Evolutionary conservation across 2,113 vertebrate species (phyloP).

Genomic region (Lepus timidus): DNA sequence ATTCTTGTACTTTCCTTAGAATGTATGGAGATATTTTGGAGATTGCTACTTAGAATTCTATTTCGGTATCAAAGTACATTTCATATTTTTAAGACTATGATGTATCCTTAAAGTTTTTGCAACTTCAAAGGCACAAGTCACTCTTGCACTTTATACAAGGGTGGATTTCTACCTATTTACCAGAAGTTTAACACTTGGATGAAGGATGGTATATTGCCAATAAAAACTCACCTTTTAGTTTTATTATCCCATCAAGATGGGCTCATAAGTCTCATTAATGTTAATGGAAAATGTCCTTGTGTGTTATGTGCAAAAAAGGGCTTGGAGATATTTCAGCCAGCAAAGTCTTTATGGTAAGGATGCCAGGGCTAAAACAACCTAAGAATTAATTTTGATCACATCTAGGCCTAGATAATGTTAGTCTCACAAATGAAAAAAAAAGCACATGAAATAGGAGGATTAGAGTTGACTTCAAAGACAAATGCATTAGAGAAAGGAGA

Average conservation of each 20-base stretch:
- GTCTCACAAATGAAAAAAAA: conserved; percentile 12
- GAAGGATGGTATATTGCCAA: background rate
- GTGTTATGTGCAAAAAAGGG: background rate
- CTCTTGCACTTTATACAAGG: background rate
- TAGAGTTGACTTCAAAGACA: conserved; percentile 41
- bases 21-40: conserved; percentile 48
- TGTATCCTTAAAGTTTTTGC: background rate
- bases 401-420: background rate
- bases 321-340: conserved; percentile 22
- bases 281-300: conserved; percentile 42
- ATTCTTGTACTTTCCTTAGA: background rate
- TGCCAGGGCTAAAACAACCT: background rate
- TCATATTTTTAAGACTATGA: conserved; percentile 28
- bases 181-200: conserved; percentile 35
- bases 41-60: conserved; percentile 16
- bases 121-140: background rate
- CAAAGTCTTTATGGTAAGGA: conserved; percentile 10
- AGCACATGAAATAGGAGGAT: background rate
- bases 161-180: conserved; percentile 12
- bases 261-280: conserved; percentile 48
- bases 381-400: conserved; percentile 27
- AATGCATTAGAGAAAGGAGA: background rate
- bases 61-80: conserved; percentile 36
- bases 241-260: conserved; percentile 37
- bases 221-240: conserved; percentile 59